phyloP scores from a whole-genome alignment of 2,888 invertebrate species.

The Pemphredon lugubris region DNA sequence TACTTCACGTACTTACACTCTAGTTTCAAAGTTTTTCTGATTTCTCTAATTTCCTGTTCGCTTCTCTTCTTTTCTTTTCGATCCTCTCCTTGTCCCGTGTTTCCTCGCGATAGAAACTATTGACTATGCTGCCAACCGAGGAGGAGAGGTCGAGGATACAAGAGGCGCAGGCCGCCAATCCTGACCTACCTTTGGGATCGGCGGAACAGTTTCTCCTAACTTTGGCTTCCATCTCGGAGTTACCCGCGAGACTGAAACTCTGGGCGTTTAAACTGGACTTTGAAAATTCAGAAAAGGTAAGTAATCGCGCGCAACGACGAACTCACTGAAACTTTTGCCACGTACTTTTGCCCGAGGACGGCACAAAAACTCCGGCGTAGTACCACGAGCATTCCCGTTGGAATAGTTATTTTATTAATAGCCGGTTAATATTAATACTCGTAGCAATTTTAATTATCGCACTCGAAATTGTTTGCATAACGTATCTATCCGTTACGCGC shows the following conservation, averaged over 20 bases:
- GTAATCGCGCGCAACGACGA: no score
- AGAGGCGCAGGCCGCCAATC: slow-evolving; percentile 96
- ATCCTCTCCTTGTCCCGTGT: slow-evolving; percentile 21
- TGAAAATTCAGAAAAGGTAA: slow-evolving; percentile 95
- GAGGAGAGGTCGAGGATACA: slow-evolving; percentile 98
- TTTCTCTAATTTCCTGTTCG: slow-evolving; percentile 62
- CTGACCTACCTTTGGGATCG: slow-evolving; percentile 94
- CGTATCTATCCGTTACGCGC: no score
- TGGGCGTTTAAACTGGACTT: slow-evolving; percentile 99
- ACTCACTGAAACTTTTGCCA: no score
- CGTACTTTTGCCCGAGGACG: no score
- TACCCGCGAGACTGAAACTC: slow-evolving; percentile 94
- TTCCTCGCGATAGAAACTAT: slow-evolving; percentile 87
- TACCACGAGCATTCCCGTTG: no score
- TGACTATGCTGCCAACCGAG: slow-evolving; percentile 98
- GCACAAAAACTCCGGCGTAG: no score
- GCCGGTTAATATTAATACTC: no score
- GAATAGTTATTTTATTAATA: no score
- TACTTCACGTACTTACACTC: slow-evolving; percentile 27
- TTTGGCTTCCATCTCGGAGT: slow-evolving; percentile 96
- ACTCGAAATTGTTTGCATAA: no score
- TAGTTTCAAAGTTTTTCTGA: slow-evolving; percentile 45
- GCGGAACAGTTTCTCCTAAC: slow-evolving; percentile 99
- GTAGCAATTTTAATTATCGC: no score
- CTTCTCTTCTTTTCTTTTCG: slow-evolving; percentile 58